phyloP scores from a whole-genome alignment of 2,797 vertebrate species.

The Nannoperca australis region DNA sequence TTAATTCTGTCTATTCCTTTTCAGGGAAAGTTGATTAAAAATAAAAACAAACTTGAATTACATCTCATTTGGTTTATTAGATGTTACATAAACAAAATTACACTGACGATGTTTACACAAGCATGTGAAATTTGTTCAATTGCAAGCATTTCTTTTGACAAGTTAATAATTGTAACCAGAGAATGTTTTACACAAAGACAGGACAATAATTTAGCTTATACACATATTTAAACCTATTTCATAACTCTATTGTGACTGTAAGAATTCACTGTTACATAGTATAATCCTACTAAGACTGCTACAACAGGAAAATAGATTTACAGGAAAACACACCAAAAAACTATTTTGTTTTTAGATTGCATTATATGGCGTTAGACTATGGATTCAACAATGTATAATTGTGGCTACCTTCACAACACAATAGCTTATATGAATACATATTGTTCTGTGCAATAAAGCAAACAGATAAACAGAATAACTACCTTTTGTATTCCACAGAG shows the following conservation, averaged over 20 bases:
- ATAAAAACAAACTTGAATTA: neutral
- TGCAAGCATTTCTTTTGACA: constrained; percentile 17
- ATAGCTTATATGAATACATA: constrained; percentile 5
- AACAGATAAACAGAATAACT: neutral
- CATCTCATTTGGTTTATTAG: constrained; percentile 48
- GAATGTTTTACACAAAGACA: constrained; percentile 1
- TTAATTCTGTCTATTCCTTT: neutral
- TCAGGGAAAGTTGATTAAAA: neutral
- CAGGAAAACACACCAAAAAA: neutral
- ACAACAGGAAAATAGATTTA: neutral
- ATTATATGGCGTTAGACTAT: constrained; percentile 5
- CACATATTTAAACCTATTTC: constrained; percentile 23
- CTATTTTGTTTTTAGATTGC: neutral
- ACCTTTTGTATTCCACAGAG: neutral
- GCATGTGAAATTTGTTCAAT: neutral
- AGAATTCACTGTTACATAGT: constrained; percentile 1
- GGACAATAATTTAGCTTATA: neutral
- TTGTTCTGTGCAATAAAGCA: constrained; percentile 8
- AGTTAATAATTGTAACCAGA: constrained; percentile 1
- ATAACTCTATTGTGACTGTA: constrained; percentile 12
- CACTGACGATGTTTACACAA: constrained; percentile 10
- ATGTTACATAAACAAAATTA: constrained; percentile 28
- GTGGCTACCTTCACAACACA: constrained; percentile 13
- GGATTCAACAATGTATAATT: constrained; percentile 13
- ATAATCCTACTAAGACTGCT: neutral